Percentiles rank a stretch among this genome's conserved stretches.
Evolutionary conservation across 2,888 invertebrate species (phyloP).

Genomic region (Tethea ocularis): DNA sequence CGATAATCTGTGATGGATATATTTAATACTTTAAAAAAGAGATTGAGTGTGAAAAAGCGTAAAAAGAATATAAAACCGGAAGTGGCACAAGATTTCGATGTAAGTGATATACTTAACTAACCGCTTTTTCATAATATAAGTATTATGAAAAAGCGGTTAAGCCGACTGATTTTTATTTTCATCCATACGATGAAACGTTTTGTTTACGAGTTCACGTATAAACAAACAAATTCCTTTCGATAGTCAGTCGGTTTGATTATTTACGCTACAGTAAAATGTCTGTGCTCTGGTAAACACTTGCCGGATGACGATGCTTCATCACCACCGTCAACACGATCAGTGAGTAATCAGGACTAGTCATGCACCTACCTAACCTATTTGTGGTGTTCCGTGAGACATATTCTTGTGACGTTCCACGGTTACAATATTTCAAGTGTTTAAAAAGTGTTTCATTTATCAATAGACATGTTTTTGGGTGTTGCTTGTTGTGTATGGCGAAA

Average conservation of each 20-base stretch:
- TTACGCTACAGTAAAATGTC: slow-evolving; percentile 60
- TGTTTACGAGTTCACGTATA: slow-evolving; percentile 44
- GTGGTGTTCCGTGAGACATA: slow-evolving; percentile 13
- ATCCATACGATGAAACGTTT: slow-evolving; percentile 2
- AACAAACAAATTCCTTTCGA: slow-evolving; percentile 72
- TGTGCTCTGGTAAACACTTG: slow-evolving; percentile 65
- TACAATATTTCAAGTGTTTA: slow-evolving; percentile 10
- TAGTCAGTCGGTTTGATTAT: slow-evolving; percentile 61
- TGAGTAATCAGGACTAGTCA: slow-evolving; percentile 39
- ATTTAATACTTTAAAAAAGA: slow-evolving; percentile 52
- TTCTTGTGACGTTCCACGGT: slow-evolving; percentile 10
- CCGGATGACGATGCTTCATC: slow-evolving; percentile 55
- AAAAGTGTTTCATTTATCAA: slow-evolving; percentile 7
- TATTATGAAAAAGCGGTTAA: not conserved
- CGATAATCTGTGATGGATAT: slow-evolving; percentile 32
- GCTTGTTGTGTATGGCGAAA: slow-evolving; percentile 36
- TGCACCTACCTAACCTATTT: slow-evolving; percentile 30
- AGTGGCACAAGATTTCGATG: slow-evolving; percentile 34
- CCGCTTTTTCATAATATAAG: not conserved
- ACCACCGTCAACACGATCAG: slow-evolving; percentile 35
- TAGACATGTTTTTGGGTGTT: slow-evolving; percentile 10
- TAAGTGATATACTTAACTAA: slow-evolving; percentile 32
- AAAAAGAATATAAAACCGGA: slow-evolving; percentile 35
- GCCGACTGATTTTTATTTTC: not conserved
- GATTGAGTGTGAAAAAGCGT: slow-evolving; percentile 54